Evolutionary conservation across 2,888 invertebrate genomes (phyloP).

Genomic region (Scaptomyza flava): DNA sequence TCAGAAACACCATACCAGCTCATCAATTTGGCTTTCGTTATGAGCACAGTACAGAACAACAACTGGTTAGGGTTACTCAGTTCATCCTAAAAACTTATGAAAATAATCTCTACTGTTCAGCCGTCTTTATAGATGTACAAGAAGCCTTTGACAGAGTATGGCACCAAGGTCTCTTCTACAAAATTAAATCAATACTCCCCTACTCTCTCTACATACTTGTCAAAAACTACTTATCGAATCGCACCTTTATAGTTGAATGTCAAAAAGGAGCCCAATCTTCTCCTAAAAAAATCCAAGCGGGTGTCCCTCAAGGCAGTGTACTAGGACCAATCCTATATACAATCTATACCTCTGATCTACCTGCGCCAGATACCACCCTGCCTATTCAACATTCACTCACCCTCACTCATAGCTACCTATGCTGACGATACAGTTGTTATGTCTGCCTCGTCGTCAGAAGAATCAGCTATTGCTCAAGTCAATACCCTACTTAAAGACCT

Average conservation of each 20-base stretch:
- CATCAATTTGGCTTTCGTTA: constrained; percentile 13
- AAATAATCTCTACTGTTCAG: too few species aligned
- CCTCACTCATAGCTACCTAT: not conserved
- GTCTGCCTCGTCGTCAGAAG: not conserved
- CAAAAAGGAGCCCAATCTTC: too few species aligned
- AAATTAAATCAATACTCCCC: too few species aligned
- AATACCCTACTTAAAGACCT: not conserved
- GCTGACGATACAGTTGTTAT: constrained; percentile 2
- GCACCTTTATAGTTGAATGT: too few species aligned
- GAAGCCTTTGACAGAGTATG: not conserved
- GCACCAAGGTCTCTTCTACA: too few species aligned
- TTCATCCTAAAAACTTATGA: not conserved
- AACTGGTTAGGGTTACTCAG: constrained; percentile 4
- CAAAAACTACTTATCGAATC: too few species aligned
- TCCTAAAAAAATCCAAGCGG: too few species aligned
- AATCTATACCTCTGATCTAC: constrained; percentile 3
- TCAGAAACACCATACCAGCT: not conserved
- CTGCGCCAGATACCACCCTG: not conserved
- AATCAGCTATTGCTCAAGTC: not conserved
- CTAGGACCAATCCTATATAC: not conserved
- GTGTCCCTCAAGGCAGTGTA: too few species aligned
- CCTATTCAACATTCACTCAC: not conserved
- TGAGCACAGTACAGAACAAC: not conserved
- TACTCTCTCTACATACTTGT: too few species aligned
- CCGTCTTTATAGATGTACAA: too few species aligned